Evolutionary conservation across 2,797 vertebrate species (phyloP).

Genomic region (Microtus agrestis): DNA sequence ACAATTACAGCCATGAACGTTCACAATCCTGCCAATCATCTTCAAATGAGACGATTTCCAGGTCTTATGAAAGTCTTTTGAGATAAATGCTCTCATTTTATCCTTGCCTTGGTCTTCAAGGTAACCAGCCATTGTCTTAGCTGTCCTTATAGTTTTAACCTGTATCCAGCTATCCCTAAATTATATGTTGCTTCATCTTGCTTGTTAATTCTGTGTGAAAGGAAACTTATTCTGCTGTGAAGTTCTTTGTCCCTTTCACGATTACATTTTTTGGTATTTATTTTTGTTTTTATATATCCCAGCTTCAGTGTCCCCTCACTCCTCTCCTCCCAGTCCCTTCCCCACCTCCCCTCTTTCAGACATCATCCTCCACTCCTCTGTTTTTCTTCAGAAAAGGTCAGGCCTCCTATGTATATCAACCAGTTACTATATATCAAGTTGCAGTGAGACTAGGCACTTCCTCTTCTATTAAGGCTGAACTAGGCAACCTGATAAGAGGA

Average conservation of each 20-base stretch:
- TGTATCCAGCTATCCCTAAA: neutral
- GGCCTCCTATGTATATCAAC: neutral
- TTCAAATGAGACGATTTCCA: slow-evolving; percentile 1
- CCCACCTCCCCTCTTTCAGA: neutral
- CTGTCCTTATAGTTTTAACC: slow-evolving; percentile 10
- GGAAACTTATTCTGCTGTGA: neutral
- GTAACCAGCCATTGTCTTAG: neutral
- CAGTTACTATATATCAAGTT: neutral
- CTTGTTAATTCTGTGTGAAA: neutral
- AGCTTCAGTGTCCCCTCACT: neutral
- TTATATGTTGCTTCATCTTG: neutral
- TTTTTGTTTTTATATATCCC: neutral
- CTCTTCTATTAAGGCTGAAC: neutral
- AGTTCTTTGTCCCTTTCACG: neutral
- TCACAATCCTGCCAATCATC: neutral
- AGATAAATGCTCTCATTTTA: neutral
- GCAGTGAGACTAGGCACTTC: neutral
- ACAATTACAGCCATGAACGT: slow-evolving; percentile 2
- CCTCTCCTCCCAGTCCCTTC: neutral
- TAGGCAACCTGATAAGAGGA: neutral
- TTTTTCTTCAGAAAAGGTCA: neutral
- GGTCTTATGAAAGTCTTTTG: neutral
- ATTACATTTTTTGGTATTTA: neutral
- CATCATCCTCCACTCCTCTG: neutral
- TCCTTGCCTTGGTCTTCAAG: too few relatives aligned